These are phyloP conservation scores for Coleophora deauratella DNA, from an alignment of 2,888 invertebrate species.

Conservation along the genomic window DNA sequence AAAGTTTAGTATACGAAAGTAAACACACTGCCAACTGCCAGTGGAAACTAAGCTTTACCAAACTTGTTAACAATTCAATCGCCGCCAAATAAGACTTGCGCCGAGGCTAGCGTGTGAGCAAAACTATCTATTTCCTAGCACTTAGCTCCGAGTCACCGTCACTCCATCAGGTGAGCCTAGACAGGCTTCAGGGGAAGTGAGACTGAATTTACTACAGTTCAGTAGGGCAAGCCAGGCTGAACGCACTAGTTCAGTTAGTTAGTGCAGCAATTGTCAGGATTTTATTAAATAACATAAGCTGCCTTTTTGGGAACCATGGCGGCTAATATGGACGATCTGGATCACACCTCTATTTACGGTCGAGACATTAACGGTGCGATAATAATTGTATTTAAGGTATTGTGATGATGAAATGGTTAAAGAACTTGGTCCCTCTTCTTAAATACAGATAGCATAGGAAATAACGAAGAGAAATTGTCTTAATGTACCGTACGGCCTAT, in stretches of 20 bases:
- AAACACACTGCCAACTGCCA: not conserved
- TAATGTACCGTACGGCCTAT: no score
- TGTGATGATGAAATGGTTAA: no score
- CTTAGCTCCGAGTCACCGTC: slow-evolving; percentile 38
- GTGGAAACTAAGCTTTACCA: slow-evolving; percentile 1
- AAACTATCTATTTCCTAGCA: slow-evolving; percentile 42
- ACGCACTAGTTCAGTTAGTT: slow-evolving; percentile 8
- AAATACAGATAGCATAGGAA: no score
- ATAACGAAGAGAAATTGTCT: no score
- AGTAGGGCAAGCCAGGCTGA: not conserved
- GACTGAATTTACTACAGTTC: not conserved
- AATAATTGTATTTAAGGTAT: no score
- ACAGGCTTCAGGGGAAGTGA: not conserved
- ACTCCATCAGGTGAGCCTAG: slow-evolving; percentile 22
- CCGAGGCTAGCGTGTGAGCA: slow-evolving; percentile 49
- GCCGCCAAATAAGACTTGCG: slow-evolving; percentile 38
- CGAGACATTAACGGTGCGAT: slow-evolving; percentile 65
- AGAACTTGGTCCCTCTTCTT: no score
- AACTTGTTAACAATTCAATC: slow-evolving; percentile 44
- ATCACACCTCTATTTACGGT: slow-evolving; percentile 79
- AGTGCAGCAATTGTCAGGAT: not conserved
- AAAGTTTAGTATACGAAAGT: no score
- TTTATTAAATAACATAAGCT: no score
- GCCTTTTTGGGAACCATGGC: slow-evolving; percentile 40
- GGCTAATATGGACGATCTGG: slow-evolving; percentile 47